Percentiles rank a stretch among this genome's conserved stretches.
These are phyloP conservation scores for Thryonomys swinderianus DNA, from an alignment of 2,113 vertebrate species.

Conservation along the genomic window DNA sequence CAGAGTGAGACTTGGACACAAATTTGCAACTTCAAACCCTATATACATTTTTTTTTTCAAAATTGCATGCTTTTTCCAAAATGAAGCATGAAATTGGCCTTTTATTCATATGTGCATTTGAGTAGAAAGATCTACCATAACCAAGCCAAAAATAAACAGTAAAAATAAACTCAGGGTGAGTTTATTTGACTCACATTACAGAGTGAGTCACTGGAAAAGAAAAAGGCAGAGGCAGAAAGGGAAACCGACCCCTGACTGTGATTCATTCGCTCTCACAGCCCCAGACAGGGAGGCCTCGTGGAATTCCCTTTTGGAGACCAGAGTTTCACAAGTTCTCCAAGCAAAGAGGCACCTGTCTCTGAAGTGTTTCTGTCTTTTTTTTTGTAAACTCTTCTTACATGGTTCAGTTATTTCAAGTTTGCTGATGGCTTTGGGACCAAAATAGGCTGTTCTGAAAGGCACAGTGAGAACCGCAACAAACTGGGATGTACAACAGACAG, in stretches of 20 bases:
- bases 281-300: not conserved
- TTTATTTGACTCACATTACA: conserved; percentile 48
- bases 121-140: conserved; percentile 12
- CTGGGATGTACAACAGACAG: not conserved
- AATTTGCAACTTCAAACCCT: not conserved
- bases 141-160: conserved; percentile 58
- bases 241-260: not conserved
- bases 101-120: conserved; percentile 38
- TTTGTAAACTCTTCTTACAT: conserved; percentile 44
- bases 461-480: conserved; percentile 18
- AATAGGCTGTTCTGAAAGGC: conserved; percentile 69
- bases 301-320: conserved; percentile 18
- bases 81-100: not conserved
- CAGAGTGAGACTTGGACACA: not conserved
- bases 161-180: conserved; percentile 56
- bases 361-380: not conserved
- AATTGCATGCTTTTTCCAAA: not conserved
- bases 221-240: not conserved
- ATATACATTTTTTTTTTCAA: not conserved
- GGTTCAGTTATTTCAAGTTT: conserved; percentile 74
- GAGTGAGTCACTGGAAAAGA: conserved; percentile 28
- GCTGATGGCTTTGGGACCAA: conserved; percentile 69
- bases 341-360: conserved; percentile 31
- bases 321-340: not conserved
- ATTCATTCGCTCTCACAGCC: no score